Conservation (phyloP, 2,888 invertebrate genomes). For the Augiades crinisus region DNA sequence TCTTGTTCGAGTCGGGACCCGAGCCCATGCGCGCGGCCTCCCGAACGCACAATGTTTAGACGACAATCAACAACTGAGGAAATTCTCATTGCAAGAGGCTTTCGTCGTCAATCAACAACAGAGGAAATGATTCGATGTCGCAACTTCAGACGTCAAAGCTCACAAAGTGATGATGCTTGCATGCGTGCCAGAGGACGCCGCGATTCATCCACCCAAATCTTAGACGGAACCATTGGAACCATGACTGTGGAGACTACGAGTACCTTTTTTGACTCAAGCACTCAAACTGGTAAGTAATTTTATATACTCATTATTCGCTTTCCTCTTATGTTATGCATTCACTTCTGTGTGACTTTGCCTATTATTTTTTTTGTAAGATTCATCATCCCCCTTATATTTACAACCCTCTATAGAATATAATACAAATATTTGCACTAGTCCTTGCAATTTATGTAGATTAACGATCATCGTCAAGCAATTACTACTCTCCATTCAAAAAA, state of each 20-base stretch:
- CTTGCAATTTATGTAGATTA: too few species aligned
- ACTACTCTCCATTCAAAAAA: too few species aligned
- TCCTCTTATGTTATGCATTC: too few species aligned
- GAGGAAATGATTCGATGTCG: constrained; percentile 96
- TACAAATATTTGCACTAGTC: too few species aligned
- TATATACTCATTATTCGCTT: constrained; percentile 8
- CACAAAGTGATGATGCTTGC: constrained; percentile 92
- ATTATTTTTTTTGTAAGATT: too few species aligned
- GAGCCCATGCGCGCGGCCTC: constrained; percentile 86
- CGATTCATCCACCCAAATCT: constrained; percentile 94
- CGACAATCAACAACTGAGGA: constrained; percentile 96
- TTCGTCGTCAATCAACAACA: constrained; percentile 93
- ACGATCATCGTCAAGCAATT: too few species aligned
- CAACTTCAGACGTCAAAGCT: constrained; percentile 94
- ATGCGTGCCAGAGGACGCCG: constrained; percentile 86
- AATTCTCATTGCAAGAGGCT: constrained; percentile 94
- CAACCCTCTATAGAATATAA: too few species aligned
- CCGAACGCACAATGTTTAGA: constrained; percentile 87
- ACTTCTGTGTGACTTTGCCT: too few species aligned
- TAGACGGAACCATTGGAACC: constrained; percentile 94
- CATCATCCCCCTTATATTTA: too few species aligned
- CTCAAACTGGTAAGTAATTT: constrained; percentile 91
- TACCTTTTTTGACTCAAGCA: constrained; percentile 95
- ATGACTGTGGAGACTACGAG: constrained; percentile 97
- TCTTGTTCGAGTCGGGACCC: constrained; percentile 92